Percentiles rank a stretch among this genome's conserved stretches.
Evolutionary conservation across 2,797 vertebrate genomes (phyloP).

Genomic region (Manis javanica): DNA sequence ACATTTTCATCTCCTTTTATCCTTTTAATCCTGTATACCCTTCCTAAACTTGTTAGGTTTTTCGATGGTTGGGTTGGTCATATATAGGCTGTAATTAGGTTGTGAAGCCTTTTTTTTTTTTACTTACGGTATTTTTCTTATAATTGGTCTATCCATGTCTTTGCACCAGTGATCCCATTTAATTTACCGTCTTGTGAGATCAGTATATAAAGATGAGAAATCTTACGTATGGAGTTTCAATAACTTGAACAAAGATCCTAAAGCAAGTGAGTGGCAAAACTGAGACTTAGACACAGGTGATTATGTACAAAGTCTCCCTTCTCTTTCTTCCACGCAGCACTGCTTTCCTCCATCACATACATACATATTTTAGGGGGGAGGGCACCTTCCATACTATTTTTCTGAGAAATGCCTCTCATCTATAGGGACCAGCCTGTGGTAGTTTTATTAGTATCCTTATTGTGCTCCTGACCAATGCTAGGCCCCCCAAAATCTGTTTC

Average conservation of each 20-base stretch:
- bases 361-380: not conserved
- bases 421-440: not conserved
- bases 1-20: not conserved
- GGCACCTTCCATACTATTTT: not conserved
- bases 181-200: not conserved
- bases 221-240: not conserved
- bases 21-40: not conserved
- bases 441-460: not conserved
- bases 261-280: not conserved
- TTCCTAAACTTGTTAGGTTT: not conserved
- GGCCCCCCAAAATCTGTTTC: not conserved
- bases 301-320: not conserved
- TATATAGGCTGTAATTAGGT: not conserved
- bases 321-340: not conserved
- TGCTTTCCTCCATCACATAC: not conserved
- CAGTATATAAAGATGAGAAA: not conserved
- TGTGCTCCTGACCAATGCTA: not conserved
- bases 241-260: not conserved
- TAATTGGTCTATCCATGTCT: not conserved
- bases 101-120: not conserved
- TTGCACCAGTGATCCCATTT: not conserved
- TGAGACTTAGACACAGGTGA: not conserved
- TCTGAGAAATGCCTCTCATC: not conserved
- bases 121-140: not conserved
- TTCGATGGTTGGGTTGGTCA: not conserved